Percentiles rank a stretch among this genome's conserved stretches.
These are phyloP conservation scores for Minunthozetes semirufus DNA, from an alignment of 2,888 invertebrate species.

Conservation along the genomic window DNA sequence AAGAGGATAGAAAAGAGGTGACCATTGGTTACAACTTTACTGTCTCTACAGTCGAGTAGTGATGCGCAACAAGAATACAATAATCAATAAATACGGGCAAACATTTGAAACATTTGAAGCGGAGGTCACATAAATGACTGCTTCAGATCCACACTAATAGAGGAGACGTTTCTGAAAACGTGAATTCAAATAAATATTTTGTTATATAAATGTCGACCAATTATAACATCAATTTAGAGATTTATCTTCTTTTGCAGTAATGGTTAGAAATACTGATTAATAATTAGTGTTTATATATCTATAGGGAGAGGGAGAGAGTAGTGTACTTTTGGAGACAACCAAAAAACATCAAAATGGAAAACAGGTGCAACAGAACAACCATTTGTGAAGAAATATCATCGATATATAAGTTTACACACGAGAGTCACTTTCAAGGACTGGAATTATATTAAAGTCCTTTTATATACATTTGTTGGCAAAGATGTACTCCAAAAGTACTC, in stretches of 20 bases:
- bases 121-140: constrained; percentile 16
- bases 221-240: not conserved
- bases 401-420: not conserved
- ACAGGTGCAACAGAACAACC: not conserved
- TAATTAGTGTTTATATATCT: too few relatives aligned
- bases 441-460: not conserved
- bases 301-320: not conserved
- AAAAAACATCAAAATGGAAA: not conserved
- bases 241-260: not conserved
- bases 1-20: constrained; percentile 8
- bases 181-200: not conserved
- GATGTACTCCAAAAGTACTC: too few relatives aligned
- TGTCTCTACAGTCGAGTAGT: constrained; percentile 19
- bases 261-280: not conserved
- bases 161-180: not conserved
- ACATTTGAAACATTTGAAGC: not conserved
- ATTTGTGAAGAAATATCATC: not conserved
- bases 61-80: constrained; percentile 19
- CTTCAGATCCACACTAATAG: not conserved
- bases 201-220: not conserved
- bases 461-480: not conserved
- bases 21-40: not conserved
- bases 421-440: constrained; percentile 15
- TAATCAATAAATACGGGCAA: constrained; percentile 28
- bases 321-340: not conserved